Base-by-base conservation (phyloP, 2,888 invertebrate species). In the Bugula neritina region DNA sequence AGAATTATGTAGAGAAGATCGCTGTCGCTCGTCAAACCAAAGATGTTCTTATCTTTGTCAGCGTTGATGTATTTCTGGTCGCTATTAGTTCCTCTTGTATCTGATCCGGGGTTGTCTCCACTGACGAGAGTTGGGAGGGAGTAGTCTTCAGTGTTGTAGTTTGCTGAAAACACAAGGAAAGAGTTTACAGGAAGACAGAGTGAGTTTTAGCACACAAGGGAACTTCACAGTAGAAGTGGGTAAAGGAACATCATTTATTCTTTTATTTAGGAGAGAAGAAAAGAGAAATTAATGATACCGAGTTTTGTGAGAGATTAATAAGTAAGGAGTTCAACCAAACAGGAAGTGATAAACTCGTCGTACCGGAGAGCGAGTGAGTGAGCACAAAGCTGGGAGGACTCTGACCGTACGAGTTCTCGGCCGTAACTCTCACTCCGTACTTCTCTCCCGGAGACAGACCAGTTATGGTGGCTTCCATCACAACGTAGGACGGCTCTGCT, bases 1-100 rank as follows among this genome's bases (percentile, higher is more conserved):
- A 83, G 78, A 1, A 82, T 78, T 77, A 82, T 79, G 74, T 82
- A 83, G 71, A 83, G 74, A 71, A 79, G 76, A 75, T 82, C 79
- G 72, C 77, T 79, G 74, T 77, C 80, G 2, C 77, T 74, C 73
- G 77, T 43, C 35, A 35, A 17, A 83, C 63, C 63, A 25, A 31
- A 17, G 10, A 25, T 31, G 10, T 5, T 43, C 17, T 43, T 43
- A 43, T 17, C 17, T 10, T 5, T 5, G 43, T 17, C 43, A 43
- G 5, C 17, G 17, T 43, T 43, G 10, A 43, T 17, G 31, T 63
- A 63, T 13, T 10, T 63, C 63, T 63, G 31, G 31, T 63, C 63
- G 27, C 10, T 27, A 31, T 63, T 34, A 27, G 25, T 63, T 5
- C 57, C 57, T 10, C n/a, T n/a, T 43, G 43, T 17, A 43, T 43